Base-by-base conservation (phyloP, 1,140 invertebrate genomes). In the Aphaenogaster ashmeadi region DNA sequence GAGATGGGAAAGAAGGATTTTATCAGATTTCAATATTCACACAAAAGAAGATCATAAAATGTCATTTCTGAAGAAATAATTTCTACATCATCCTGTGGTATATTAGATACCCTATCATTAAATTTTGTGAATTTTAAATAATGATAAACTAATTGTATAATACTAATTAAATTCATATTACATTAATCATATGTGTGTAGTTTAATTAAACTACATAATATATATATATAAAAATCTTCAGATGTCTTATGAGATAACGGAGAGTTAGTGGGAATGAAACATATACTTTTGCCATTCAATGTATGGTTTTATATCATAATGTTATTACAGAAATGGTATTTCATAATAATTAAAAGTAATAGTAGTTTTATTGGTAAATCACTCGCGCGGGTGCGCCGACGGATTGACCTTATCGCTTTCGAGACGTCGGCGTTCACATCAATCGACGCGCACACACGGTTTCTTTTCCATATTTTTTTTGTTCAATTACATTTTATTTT, bases 301-400 rank as follows among this genome's bases (percentile, higher is more conserved):
- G 92, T 94, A 95, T 95, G 94, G 94, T 94, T 95, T 95, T 95
- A 94, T 94, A 95, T 95, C 92, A 94, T 94, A 94, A 94, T 95
- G 93, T 94, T 94, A 94, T 94, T 95, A 95, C 94, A 95, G 94
- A 94, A 95, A 94, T 94, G 91, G 92, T 94, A 94, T 93, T 94
- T 94, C 88, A 93, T 94, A 94, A 94, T 94, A 94, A 94, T 94
- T 94, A 94, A 94, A 93, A 94, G 90, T 94, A 94, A 94, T 92
- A 92, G 90, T 94, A 94, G 87, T 94, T 94, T 74, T 94, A 93
- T 92, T 91, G 91, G 87, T 94, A 94, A 93, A 94, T 94, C 92
- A 93, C 94, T 94, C 91, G 87, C 91, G 87, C 91, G 87, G 79
- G 86, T 93, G 92, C 90, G 89, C 92, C 89, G 88, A 89, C 88